Percentiles rank a stretch among this genome's conserved stretches.
Conservation (phyloP, 2,113 vertebrate species). For the Okapia johnstoni region DNA sequence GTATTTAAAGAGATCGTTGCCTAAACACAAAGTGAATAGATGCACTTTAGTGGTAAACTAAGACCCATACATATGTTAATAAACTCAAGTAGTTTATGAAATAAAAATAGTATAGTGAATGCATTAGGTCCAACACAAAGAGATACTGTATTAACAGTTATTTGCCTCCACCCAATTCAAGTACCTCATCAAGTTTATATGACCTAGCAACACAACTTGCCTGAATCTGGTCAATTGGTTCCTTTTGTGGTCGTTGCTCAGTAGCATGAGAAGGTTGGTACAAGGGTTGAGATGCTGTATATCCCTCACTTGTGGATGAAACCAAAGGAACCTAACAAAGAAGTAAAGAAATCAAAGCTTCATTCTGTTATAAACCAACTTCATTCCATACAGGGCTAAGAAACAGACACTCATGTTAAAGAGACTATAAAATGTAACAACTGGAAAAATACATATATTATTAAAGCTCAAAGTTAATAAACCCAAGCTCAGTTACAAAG, state of each 20-base stretch:
- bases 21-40: conserved; percentile 76
- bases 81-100: background rate
- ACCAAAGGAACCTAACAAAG: conserved; percentile 87
- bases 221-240: conserved; percentile 93
- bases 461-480: background rate
- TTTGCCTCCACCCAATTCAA: background rate
- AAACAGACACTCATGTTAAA: background rate
- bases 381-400: background rate
- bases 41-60: conserved; percentile 42
- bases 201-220: conserved; percentile 73
- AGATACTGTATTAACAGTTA: background rate
- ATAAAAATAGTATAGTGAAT: background rate
- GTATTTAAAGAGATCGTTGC: conserved; percentile 91
- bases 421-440: background rate
- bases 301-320: conserved; percentile 89
- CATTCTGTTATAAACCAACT: background rate
- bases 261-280: conserved; percentile 91
- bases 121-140: background rate
- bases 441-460: background rate
- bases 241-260: conserved; percentile 89
- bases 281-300: conserved; percentile 87
- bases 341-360: conserved; percentile 60
- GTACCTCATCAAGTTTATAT: background rate
- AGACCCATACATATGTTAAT: background rate
- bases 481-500: background rate